Percentiles rank a stretch among this genome's conserved stretches.
These are phyloP conservation scores for Columba guinea DNA, from an alignment of 2,797 vertebrate genomes.

Conservation along the genomic window DNA sequence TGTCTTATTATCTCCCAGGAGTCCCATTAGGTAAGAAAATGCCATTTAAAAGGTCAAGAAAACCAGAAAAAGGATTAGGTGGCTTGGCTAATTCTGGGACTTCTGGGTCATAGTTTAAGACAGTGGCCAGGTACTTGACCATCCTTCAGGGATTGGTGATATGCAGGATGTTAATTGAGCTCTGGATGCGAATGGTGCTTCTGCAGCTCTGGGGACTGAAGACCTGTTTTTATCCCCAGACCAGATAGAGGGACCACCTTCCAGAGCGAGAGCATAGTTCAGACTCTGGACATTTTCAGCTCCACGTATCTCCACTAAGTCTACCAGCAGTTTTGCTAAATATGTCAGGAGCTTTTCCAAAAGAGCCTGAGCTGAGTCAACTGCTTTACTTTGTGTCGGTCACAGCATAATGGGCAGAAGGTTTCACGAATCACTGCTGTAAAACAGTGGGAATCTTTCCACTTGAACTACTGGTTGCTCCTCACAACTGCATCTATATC, in stretches of 20 bases:
- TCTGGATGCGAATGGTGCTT: background rate
- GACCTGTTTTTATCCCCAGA: background rate
- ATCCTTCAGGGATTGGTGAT: background rate
- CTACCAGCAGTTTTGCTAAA: background rate
- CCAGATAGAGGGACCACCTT: background rate
- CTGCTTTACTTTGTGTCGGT: background rate
- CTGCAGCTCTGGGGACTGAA: background rate
- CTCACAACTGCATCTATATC: background rate
- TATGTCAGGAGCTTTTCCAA: background rate
- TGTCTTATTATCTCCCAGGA: background rate
- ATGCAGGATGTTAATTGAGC: background rate
- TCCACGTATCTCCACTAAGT: background rate
- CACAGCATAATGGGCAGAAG: background rate
- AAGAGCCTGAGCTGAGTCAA: background rate
- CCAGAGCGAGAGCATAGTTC: background rate
- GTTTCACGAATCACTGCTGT: background rate
- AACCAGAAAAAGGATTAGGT: background rate
- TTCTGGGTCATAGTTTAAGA: background rate
- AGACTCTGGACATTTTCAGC: background rate
- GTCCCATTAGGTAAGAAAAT: background rate
- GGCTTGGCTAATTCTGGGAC: background rate
- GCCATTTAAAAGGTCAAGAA: background rate
- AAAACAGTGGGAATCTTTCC: background rate
- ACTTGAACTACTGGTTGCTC: background rate
- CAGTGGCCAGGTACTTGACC: background rate